Base-by-base conservation (phyloP, 2,888 invertebrate species). In the Siphonodentalium dalli region DNA sequence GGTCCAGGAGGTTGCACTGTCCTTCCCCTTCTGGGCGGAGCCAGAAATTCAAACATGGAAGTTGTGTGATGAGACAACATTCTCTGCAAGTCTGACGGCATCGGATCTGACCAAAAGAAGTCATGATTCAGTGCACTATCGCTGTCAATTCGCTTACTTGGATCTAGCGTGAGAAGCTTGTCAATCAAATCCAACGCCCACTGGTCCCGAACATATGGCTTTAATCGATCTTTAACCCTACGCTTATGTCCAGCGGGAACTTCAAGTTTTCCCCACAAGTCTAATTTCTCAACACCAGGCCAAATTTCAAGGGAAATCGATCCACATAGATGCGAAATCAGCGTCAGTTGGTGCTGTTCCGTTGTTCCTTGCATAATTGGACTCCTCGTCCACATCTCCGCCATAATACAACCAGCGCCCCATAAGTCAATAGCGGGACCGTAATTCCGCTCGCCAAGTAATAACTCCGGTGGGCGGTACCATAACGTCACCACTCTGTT, bases 51-150 rank as follows among this genome's bases (percentile, higher is more conserved):
- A 79, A 96, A 97, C 95, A 96, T 96, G 81, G 93, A 93, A 62
- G 86, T 92, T 61, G 88, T 89, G 85, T 91, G 90, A 72, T 92
- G 92, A 0, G 92, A 92, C 62, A 97, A 83, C 94, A 95, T 95
- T 84, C 91, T 91, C 46, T 67, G 72, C 40, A 84, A 70, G 49
- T 81, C 82, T 20, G 63, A 61, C 0, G 97, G 96, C 90, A 94
- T 91, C 0, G 99, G 98, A 79, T 96, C 94, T 5, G 91, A 91
- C 94, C 95, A 99, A 84, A 99, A 99, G 84, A 98, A 99, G 79
- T 96, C 94, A 77, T 99, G 97, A 83, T 96, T 94, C 1, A 99
- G 81, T 0, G 97, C 95, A 0, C 91, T 90, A 78, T 98, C 96
- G 0, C 94, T 90, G 77, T 96, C 93, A 50, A 84, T 86, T 54